Percentiles rank a stretch among this genome's conserved stretches.
phyloP scores from a whole-genome alignment of 2,113 vertebrate genomes.

The Cygnus atratus region DNA sequence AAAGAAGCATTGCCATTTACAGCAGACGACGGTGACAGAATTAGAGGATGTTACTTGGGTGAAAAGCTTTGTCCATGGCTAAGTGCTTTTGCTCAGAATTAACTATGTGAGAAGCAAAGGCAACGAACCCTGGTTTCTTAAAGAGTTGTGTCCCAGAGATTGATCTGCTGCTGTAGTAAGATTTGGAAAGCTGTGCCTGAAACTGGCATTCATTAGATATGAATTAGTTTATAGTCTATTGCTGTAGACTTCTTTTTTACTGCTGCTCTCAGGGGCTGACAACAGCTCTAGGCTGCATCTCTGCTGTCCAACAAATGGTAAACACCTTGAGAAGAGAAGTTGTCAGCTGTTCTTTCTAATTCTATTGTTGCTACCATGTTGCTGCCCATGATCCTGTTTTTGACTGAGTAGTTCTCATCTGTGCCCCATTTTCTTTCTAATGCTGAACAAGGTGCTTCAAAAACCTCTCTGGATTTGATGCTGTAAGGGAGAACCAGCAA shows the following conservation, averaged over 20 bases:
- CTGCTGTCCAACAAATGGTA: not conserved
- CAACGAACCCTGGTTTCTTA: fast-evolving
- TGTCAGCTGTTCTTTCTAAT: not conserved
- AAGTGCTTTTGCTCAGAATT: not conserved
- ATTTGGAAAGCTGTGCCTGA: not conserved
- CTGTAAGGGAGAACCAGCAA: not conserved
- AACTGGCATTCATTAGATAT: not conserved
- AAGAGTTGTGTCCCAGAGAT: not conserved
- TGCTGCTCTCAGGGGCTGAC: not conserved
- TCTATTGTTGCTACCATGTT: not conserved
- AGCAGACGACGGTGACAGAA: not conserved
- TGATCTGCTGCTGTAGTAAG: not conserved
- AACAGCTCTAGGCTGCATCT: not conserved
- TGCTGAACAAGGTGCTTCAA: not conserved
- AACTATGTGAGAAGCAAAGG: not conserved
- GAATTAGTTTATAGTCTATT: not conserved
- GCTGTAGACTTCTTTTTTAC: not conserved
- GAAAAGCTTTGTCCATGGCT: not conserved
- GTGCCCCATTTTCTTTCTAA: not conserved
- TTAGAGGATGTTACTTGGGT: not conserved
- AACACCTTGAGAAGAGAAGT: not conserved
- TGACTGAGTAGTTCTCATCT: not conserved
- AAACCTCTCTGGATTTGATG: not conserved
- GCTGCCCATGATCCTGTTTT: not conserved
- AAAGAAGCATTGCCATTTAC: not conserved